These are phyloP conservation scores for Cataglyphis rosenhaueri DNA, from an alignment of 2,888 invertebrate species.

Conservation along the genomic window DNA sequence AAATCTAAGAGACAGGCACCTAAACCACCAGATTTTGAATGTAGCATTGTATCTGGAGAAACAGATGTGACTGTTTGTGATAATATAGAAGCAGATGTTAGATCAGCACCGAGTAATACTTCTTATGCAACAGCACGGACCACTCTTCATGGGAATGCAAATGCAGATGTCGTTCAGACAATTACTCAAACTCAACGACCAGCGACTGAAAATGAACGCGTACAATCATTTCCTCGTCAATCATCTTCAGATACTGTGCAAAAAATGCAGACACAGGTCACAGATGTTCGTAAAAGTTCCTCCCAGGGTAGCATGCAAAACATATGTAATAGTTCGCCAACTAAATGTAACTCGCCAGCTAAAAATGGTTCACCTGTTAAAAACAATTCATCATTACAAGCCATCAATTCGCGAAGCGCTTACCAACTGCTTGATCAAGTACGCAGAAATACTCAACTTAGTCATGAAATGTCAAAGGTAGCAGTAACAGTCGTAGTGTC, in stretches of 20 bases:
- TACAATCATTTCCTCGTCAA: slow-evolving; percentile 76
- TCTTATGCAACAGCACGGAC: slow-evolving; percentile 76
- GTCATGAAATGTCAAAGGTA: slow-evolving; percentile 94
- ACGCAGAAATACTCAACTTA: slow-evolving; percentile 93
- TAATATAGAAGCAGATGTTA: slow-evolving; percentile 72
- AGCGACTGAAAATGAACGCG: slow-evolving; percentile 63
- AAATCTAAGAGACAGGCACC: slow-evolving; percentile 84
- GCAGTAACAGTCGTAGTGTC: slow-evolving; percentile 93
- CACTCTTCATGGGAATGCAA: slow-evolving; percentile 59
- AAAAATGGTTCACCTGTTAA: slow-evolving; percentile 79
- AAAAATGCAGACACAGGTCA: slow-evolving; percentile 58
- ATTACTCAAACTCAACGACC: slow-evolving; percentile 45
- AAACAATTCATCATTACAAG: slow-evolving; percentile 77
- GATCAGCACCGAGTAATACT: slow-evolving; percentile 71
- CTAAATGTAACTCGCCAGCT: slow-evolving; percentile 77
- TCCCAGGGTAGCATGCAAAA: slow-evolving; percentile 76
- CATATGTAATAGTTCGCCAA: slow-evolving; percentile 76
- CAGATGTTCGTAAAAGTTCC: slow-evolving; percentile 75
- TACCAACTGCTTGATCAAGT: slow-evolving; percentile 93
- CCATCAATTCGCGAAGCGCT: slow-evolving; percentile 86
- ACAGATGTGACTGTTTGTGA: slow-evolving; percentile 61
- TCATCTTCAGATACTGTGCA: slow-evolving; percentile 77
- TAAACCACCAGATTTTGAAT: slow-evolving; percentile 82
- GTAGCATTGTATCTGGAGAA: slow-evolving; percentile 77
- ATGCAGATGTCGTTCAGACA: slow-evolving; percentile 54